Evolutionary conservation across 2,797 vertebrate genomes (phyloP).

Genomic region (Acipenser transmontanus): DNA sequence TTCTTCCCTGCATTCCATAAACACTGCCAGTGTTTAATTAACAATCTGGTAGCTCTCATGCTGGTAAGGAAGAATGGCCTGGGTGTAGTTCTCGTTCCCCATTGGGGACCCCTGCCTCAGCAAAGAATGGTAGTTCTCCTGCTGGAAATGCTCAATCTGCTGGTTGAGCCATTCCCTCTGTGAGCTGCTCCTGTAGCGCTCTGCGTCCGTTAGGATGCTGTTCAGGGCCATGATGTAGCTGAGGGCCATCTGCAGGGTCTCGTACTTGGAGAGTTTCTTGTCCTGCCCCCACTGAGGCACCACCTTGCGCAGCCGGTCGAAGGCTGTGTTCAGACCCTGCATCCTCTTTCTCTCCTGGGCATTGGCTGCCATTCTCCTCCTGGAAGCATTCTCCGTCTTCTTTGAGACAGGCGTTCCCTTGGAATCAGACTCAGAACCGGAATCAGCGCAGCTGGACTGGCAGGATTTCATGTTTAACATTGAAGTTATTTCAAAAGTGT

Average conservation of each 20-base stretch:
- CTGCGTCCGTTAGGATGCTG: constrained; percentile 79
- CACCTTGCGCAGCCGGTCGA: constrained; percentile 84
- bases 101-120: constrained; percentile 52
- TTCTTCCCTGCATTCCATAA: constrained; percentile 9
- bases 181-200: constrained; percentile 59
- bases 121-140: constrained; percentile 61
- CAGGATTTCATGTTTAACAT: constrained; percentile 73
- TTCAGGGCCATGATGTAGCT: constrained; percentile 97
- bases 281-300: constrained; percentile 97
- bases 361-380: constrained; percentile 84
- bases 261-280: constrained; percentile 95
- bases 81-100: constrained; percentile 53
- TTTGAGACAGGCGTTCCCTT: constrained; percentile 48
- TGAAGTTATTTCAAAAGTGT: no score
- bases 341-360: constrained; percentile 91
- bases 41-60: constrained; percentile 66
- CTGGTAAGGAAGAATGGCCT: constrained; percentile 66
- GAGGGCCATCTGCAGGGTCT: constrained; percentile 96
- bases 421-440: constrained; percentile 49
- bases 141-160: constrained; percentile 67
- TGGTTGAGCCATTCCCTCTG: constrained; percentile 80
- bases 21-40: constrained; percentile 30
- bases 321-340: constrained; percentile 92
- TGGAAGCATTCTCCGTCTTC: constrained; percentile 66
- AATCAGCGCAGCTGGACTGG: constrained; percentile 46